These are phyloP conservation scores for Callocephalon fimbriatum DNA, from an alignment of 2,113 vertebrate genomes.

Conservation along the genomic window DNA sequence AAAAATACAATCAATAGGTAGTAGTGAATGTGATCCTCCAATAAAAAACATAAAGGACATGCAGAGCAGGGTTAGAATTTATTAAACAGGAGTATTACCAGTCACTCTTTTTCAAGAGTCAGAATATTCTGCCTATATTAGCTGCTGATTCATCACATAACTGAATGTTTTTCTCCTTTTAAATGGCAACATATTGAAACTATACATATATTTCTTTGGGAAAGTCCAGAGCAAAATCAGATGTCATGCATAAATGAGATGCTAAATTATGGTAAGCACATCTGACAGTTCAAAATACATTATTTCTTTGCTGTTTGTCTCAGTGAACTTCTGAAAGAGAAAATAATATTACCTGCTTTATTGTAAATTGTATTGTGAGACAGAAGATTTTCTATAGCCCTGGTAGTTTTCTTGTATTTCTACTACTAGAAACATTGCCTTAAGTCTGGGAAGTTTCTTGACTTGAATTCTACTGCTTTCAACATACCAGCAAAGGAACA, in stretches of 20 bases:
- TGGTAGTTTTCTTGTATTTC: not conserved
- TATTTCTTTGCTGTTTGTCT: not conserved
- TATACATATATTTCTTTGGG: not conserved
- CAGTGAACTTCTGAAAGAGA: constrained; percentile 4
- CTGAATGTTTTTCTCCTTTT: not conserved
- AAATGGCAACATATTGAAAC: constrained; percentile 4
- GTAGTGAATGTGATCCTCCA: not conserved
- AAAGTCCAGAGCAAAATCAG: constrained; percentile 21
- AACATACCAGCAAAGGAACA: constrained; percentile 26
- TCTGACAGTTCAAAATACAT: constrained; percentile 11
- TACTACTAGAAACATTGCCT: not conserved
- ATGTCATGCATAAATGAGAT: not conserved
- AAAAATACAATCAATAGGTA: not conserved
- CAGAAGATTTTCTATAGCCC: not conserved
- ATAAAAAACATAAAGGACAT: not conserved
- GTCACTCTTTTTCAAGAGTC: not conserved
- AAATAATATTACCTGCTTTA: constrained; percentile 37
- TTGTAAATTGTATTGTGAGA: constrained; percentile 31
- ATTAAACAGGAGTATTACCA: not conserved
- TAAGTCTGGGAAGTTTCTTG: not conserved
- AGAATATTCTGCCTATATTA: not conserved
- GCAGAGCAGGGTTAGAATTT: not conserved
- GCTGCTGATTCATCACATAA: not conserved
- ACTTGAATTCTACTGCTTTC: constrained; percentile 43
- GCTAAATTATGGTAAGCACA: not conserved